Percentiles rank a stretch among this genome's conserved stretches.
Evolutionary conservation across 2,888 invertebrate genomes (phyloP).

Genomic region (Bellardia pandia): DNA sequence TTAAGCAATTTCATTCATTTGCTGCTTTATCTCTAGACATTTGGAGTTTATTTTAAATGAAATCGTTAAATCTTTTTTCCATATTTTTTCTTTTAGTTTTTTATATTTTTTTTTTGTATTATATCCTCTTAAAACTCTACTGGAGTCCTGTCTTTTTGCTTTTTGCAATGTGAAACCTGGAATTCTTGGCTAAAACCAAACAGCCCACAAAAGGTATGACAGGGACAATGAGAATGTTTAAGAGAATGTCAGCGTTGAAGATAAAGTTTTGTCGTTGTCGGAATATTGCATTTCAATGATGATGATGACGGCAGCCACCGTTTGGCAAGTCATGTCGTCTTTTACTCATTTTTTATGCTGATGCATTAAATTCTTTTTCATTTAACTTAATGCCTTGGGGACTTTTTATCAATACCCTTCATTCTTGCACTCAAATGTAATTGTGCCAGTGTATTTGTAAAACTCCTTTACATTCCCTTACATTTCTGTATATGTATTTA

Average conservation of each 20-base stretch:
- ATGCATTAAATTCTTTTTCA: conserved; percentile 37
- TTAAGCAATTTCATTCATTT: conserved; percentile 33
- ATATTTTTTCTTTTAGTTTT: not conserved
- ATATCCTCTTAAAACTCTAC: conserved; percentile 23
- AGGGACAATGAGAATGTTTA: not conserved
- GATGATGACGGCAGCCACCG: conserved; percentile 39
- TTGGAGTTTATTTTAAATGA: conserved; percentile 33
- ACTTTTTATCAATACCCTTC: conserved; percentile 51
- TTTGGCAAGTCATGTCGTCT: conserved; percentile 35
- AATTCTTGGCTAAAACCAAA: not conserved
- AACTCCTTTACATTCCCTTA: not conserved
- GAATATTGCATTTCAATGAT: conserved; percentile 54
- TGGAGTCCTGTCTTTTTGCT: too few species aligned
- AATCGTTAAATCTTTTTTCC: conserved; percentile 35
- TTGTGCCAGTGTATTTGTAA: not conserved
- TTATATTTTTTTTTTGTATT: conserved; percentile 33
- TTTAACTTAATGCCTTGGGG: conserved; percentile 53
- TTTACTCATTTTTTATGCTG: conserved; percentile 32
- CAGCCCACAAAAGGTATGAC: conserved; percentile 31
- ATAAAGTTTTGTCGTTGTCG: conserved; percentile 26
- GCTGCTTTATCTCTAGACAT: conserved; percentile 20
- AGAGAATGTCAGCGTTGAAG: not conserved
- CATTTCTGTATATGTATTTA: not conserved
- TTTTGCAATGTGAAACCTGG: too few species aligned
- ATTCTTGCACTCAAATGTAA: conserved; percentile 16